Evolutionary conservation across 2,888 invertebrate genomes (phyloP), one percentile per base, ranked within the genome.

Genomic region (Folsomia candida): DNA sequence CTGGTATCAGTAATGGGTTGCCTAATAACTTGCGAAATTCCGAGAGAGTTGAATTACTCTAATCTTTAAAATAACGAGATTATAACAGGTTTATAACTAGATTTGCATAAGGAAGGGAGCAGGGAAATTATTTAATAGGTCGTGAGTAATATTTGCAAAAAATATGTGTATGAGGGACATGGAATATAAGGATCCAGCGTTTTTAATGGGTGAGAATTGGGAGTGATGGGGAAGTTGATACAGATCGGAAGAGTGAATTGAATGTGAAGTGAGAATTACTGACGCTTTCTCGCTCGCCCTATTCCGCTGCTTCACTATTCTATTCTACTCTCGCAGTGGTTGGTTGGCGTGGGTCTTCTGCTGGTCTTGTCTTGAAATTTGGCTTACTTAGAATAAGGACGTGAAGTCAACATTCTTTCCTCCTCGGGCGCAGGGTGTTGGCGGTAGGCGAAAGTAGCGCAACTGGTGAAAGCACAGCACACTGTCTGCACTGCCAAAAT

Each of bases 161-260:
- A n/a, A n/a, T n/a, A n/a, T n/a, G n/a, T n/a, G n/a, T n/a, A n/a
- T n/a, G n/a, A n/a, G n/a, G 14, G 37, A 37, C 14, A 9, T 37
- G 37, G 14, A 37, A 37, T 37, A 9, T 37, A 14, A 9, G 37
- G 37, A 37, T 37, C 6, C 37, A 37, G 37, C n/a, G n/a, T 37
- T 37, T 37, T 37, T 9, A 37, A 37, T 4, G 37, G 14, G 37
- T 14, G 37, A 37, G 37, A 37, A 37, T 37, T 37, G 14, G 37
- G 14, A 37, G 4, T 37, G 18, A 6, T 62, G 63, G 63, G 63
- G 37, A 64, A 51, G 37, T 64, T 64, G 63, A 64, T 51, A 64
- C 63, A 51, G 20, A 51, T 47, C 2, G 24, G 27, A 29, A 29
- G 22, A 22, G n/a, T 4, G 51, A 47, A 37, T 37, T 37, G 37